These are phyloP conservation scores for Eupithecia vulgata DNA, from an alignment of 2,888 invertebrate species.

Conservation along the genomic window DNA sequence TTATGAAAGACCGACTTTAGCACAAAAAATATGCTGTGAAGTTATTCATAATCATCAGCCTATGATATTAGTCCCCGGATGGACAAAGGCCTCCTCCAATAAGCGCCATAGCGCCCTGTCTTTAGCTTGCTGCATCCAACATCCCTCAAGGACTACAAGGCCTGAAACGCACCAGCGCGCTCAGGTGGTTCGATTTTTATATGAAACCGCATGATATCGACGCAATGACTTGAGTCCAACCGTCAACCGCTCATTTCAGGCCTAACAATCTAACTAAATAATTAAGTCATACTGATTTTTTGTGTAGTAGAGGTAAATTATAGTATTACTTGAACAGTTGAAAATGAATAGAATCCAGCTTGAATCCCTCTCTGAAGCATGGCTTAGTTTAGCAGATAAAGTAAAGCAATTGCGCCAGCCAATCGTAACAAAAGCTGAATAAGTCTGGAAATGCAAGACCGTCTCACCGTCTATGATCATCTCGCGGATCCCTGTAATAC, in stretches of 20 bases:
- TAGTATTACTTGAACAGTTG: neutral
- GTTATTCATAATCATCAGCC: neutral
- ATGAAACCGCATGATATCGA: too few species aligned
- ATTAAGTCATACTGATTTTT: neutral
- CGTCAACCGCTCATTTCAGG: too few species aligned
- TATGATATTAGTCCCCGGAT: neutral
- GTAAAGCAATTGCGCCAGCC: neutral
- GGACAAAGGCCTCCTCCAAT: neutral
- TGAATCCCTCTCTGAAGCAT: neutral
- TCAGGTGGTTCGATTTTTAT: too few species aligned
- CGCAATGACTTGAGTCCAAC: too few species aligned
- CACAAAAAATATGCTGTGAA: neutral
- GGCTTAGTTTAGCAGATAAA: neutral
- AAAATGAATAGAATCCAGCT: neutral
- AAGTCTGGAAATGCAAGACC: slow-evolving; percentile 12
- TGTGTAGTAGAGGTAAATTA: neutral
- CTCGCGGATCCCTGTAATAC: slow-evolving; percentile 13
- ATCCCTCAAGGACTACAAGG: neutral
- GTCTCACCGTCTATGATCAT: slow-evolving; percentile 11
- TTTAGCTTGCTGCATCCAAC: neutral
- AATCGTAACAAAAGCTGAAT: slow-evolving; percentile 8
- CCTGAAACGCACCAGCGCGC: too few species aligned
- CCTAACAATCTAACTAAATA: neutral
- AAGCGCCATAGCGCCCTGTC: too few species aligned
- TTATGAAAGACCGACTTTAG: too few species aligned